Conservation (phyloP, 2,888 invertebrate genomes). For the Furcula furcula region DNA sequence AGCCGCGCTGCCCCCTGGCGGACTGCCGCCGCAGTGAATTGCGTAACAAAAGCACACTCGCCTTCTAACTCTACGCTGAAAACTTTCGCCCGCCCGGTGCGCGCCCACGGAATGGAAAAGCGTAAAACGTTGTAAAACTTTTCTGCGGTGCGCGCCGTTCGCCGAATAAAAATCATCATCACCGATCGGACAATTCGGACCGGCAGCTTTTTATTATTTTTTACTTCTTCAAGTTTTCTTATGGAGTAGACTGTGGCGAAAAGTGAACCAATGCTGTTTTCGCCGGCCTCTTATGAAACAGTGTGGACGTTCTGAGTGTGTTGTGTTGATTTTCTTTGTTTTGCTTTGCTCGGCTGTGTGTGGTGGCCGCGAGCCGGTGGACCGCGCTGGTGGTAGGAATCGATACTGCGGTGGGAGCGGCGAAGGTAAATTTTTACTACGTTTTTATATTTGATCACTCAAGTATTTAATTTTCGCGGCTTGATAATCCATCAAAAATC, state of each 20-base stretch:
- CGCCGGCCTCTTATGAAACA: conserved; percentile 53
- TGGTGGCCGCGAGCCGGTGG: conserved; percentile 55
- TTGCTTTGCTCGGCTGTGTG: conserved; percentile 63
- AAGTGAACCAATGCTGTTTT: conserved; percentile 61
- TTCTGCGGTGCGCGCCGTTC: conserved; percentile 58
- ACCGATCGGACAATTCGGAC: conserved; percentile 25
- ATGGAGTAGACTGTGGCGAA: conserved; percentile 53
- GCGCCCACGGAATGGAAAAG: conserved; percentile 62
- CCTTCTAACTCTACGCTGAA: conserved; percentile 67
- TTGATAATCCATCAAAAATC: conserved; percentile 12
- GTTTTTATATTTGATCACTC: conserved; percentile 15
- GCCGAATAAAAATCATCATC: conserved; percentile 28
- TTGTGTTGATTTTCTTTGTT: conserved; percentile 73
- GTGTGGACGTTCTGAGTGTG: conserved; percentile 64
- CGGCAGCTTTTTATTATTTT: conserved; percentile 44
- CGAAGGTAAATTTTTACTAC: conserved; percentile 63
- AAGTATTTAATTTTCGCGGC: conserved; percentile 5
- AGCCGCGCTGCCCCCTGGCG: conserved; percentile 77
- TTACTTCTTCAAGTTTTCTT: conserved; percentile 55
- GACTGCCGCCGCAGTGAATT: conserved; percentile 73
- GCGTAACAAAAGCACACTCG: conserved; percentile 79
- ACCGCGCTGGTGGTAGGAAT: conserved; percentile 70
- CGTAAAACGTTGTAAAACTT: conserved; percentile 71
- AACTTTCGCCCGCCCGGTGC: conserved; percentile 70
- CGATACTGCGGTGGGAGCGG: conserved; percentile 77